Evolutionary conservation across 2,888 invertebrate species (phyloP).

Genomic region (Leptogaster cylindrica): DNA sequence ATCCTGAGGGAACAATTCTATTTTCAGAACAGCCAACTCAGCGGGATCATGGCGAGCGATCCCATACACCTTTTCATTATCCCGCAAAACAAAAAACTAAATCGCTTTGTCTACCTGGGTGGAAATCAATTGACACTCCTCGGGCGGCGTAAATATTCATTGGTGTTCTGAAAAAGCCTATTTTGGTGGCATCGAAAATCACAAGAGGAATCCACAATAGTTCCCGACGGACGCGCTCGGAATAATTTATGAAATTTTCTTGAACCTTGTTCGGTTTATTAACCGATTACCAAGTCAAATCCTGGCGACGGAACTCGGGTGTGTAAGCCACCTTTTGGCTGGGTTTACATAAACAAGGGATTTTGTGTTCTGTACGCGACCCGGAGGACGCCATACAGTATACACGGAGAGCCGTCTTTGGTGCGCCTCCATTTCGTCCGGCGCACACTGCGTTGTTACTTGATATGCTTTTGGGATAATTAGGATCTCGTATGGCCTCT

Average conservation of each 20-base stretch:
- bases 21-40: too few species aligned
- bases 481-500: conserved; percentile 21
- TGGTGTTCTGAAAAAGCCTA: conserved; percentile 16
- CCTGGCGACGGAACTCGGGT: background rate
- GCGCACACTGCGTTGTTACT: conserved; percentile 3
- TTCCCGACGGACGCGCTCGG: conserved; percentile 5
- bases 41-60: too few species aligned
- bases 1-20: too few species aligned
- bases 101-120: conserved; percentile 18
- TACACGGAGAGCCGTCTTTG: too few species aligned
- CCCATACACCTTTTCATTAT: too few species aligned
- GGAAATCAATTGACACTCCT: conserved; percentile 28
- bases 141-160: conserved; percentile 25
- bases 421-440: too few species aligned
- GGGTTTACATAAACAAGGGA: background rate
- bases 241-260: conserved; percentile 33
- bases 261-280: conserved; percentile 5
- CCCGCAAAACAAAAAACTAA: too few species aligned
- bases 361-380: background rate
- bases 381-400: too few species aligned
- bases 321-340: background rate
- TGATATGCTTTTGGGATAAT: conserved; percentile 23
- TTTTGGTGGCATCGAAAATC: conserved; percentile 5
- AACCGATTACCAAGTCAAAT: conserved; percentile 8
- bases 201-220: conserved; percentile 22